phyloP scores from a whole-genome alignment of 64 coral and sea anemone genomes.

The Pachyseris speciosa region DNA sequence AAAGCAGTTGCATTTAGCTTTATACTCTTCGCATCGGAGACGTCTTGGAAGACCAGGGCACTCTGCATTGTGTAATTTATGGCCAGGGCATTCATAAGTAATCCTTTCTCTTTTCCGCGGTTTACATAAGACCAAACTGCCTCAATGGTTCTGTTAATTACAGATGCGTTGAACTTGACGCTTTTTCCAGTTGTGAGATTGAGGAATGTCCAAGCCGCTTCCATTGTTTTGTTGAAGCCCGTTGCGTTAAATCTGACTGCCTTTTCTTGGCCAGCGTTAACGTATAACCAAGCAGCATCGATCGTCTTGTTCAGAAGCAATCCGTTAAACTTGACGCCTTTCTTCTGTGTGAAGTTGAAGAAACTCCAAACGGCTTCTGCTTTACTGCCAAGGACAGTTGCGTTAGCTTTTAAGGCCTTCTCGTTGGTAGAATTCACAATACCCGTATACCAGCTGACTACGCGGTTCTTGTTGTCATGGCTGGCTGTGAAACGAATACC shows the following conservation, averaged over 20 bases:
- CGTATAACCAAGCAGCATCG: constrained; percentile 16
- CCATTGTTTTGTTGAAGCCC: constrained; percentile 15
- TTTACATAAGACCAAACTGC: constrained; percentile 58
- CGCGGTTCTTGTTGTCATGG: constrained; percentile 90
- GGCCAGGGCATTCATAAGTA: constrained; percentile 65
- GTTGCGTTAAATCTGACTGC: constrained; percentile 36
- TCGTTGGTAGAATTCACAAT: constrained; percentile 77
- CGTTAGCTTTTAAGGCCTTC: constrained; percentile 83
- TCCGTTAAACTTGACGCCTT: constrained; percentile 84
- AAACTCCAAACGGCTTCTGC: constrained; percentile 63
- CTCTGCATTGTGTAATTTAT: constrained; percentile 68
- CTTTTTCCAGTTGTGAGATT: constrained; percentile 18
- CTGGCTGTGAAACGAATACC: constrained; percentile 84
- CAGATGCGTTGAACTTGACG: constrained; percentile 68
- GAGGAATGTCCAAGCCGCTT: constrained; percentile 34
- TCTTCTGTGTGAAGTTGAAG: constrained; percentile 68
- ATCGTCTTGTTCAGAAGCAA: constrained; percentile 44
- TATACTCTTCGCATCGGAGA: constrained; percentile 65
- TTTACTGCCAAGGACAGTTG: constrained; percentile 75
- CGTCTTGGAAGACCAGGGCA: constrained; percentile 73
- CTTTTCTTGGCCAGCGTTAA: constrained; percentile 40
- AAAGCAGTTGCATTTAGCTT: constrained; percentile 69
- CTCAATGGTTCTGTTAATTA: constrained; percentile 17
- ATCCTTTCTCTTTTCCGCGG: constrained; percentile 15
- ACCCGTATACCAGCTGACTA: constrained; percentile 81